Conservation (phyloP, 2,113 vertebrate species). For the Dolichotis patagonum region DNA sequence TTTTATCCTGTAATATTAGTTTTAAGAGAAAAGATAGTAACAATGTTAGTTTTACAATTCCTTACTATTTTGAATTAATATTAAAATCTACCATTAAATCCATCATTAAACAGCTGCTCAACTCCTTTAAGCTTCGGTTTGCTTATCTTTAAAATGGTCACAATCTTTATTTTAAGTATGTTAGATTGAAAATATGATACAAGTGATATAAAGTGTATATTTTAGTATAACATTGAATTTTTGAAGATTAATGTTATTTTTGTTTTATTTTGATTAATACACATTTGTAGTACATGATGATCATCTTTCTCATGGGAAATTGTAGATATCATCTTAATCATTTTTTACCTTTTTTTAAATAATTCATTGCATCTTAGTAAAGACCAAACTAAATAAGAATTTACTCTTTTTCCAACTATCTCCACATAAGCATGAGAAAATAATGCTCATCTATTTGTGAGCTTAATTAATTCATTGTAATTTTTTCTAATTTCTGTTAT, state of each 20-base stretch:
- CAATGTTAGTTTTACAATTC: background rate
- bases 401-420: background rate
- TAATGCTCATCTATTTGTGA: background rate
- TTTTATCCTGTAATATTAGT: background rate
- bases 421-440: background rate
- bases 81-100: background rate
- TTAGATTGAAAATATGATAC: background rate
- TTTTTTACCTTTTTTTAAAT: background rate
- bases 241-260: background rate
- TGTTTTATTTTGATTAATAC: background rate
- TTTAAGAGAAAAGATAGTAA: background rate
- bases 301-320: background rate
- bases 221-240: background rate
- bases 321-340: background rate
- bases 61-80: background rate
- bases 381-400: background rate
- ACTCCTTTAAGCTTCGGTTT: background rate
- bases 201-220: background rate
- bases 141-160: background rate
- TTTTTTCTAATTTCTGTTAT: conserved; percentile 14
- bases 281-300: background rate
- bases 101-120: background rate
- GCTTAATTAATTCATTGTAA: background rate
- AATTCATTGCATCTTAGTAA: background rate
- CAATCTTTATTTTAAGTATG: background rate